These are phyloP conservation scores for Moxostoma hubbsi DNA, from an alignment of 2,797 vertebrate species.

Conservation along the genomic window DNA sequence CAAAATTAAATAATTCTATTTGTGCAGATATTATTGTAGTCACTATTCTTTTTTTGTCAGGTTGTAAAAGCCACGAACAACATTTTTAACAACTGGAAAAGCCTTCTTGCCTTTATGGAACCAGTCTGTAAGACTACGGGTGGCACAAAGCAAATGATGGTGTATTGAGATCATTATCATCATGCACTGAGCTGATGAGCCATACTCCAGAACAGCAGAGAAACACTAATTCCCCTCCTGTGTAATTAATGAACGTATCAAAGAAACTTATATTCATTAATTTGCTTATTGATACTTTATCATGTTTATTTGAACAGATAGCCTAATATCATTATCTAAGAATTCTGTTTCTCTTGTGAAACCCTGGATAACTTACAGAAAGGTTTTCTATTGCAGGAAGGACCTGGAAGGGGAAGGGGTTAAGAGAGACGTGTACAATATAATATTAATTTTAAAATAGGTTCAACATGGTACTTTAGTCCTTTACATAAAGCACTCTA, in stretches of 20 bases:
- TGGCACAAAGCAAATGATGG: conserved; percentile 35
- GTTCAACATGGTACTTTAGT: not conserved
- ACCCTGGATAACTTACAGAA: not conserved
- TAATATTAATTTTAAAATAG: not conserved
- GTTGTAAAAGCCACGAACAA: conserved; percentile 17
- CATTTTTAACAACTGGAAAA: conserved; percentile 8
- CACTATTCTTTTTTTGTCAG: conserved; percentile 8
- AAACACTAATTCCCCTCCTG: conserved; percentile 31
- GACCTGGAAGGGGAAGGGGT: too few species aligned
- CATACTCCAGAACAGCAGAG: conserved; percentile 32
- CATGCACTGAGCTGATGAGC: conserved; percentile 44
- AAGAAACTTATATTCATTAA: conserved; percentile 19
- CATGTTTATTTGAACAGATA: not conserved
- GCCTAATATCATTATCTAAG: not conserved
- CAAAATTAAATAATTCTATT: not conserved
- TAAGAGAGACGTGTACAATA: too few species aligned
- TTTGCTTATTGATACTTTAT: conserved; percentile 16
- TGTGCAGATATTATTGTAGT: not conserved
- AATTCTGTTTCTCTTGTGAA: not conserved
- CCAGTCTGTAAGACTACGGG: conserved; percentile 21
- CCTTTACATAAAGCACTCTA: not conserved
- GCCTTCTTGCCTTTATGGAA: not conserved
- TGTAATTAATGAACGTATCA: conserved; percentile 34
- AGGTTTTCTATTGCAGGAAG: too few species aligned
- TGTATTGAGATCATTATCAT: conserved; percentile 42